Evolutionary conservation across 2,888 invertebrate genomes (phyloP), one percentile per base, ranked within the genome.

Genomic region (Agrochola circellaris): DNA sequence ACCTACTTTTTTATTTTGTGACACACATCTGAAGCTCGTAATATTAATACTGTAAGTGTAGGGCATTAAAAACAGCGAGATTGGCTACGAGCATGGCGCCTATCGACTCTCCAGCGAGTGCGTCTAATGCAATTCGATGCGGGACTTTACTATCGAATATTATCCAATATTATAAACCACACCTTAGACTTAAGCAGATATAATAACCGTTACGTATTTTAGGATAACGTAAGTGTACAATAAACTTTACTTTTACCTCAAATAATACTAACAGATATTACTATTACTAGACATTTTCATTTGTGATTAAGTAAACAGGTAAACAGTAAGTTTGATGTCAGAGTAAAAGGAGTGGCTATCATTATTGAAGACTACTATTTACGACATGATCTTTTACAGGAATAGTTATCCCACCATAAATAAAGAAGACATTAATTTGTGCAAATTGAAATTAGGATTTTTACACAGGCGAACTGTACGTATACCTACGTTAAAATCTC

Each of bases 121-220:
- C 88, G 86, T 89, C 93, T 91, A 93, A 94, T 93, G 93, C 92
- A 91, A 94, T 93, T 93, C 91, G 93, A 92, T 91, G 90, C 93
- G 93, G 91, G 90, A 91, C 83, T 93, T 93, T 92, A 93, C 89
- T 90, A 92, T 93, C 91, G 88, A 93, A 93, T 92, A 92, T 91
- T 93, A 91, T 90, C 89, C 89, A 90, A 90, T 91, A 91, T 91
- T 90, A 89, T 90, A 91, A 91, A 91, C 89, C 87, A 89, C 90
- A 91, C 88, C 88, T 90, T 86, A 81, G 83, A 81, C 86, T 88
- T 89, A 87, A 88, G 78, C 82, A 88, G 85, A 70, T 78, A 82
- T 89, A 82, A 88, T 85, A 81, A 79, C 81, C 65, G 77, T 80
- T 88, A 80, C 82, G 83, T 81, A 84, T 87, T 85, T 87, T 83